Evolutionary conservation across 1,140 invertebrate genomes (phyloP), one percentile per base, ranked within the genome.

Genomic region (Radopholus similis): DNA sequence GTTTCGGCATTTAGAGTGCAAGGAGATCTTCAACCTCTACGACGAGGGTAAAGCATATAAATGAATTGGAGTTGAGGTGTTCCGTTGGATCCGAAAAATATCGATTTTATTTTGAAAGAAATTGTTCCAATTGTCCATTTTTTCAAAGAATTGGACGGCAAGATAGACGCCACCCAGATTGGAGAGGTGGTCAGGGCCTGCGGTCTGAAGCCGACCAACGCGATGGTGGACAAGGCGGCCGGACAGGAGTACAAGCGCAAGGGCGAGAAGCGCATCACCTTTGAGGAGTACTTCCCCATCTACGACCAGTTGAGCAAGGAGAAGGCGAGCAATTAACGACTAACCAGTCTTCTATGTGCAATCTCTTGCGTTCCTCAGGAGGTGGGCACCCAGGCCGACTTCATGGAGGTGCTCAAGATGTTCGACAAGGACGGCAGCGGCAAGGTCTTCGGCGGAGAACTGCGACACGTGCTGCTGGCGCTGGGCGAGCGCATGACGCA

Each of bases 261-360:
- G 63, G 79, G 79, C 67, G 89, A 91, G 83, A 91, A 91, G 84
- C 87, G 87, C 77, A 77, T 91, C 81, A 89, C 89, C 78, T 82
- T 97, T 73, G 95, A 97, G 80, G 95, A 99, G 87, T 97, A 97
- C 88, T 87, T 97, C 75, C 95, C 95, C 77, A 95, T 98, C 86
- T 98, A 90, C 88, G 89, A 90, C 84, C 91, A 94, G 85, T 88
- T 91, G 74, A 92, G 92, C 86, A 93, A 95, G 85, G 92, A 95
- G 85, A 97, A 81, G 69, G 77, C 81, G 38, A 69, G n/a, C n/a
- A n/a, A n/a, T n/a, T n/a, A n/a, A n/a, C n/a, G n/a, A n/a, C n/a
- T n/a, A 11, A 30, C 15, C 15, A 13, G 6, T 8, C 3, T 42
- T 8, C 18, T n/a, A 44, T 23, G 49, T 64, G 4, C 2, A 1